These are phyloP conservation scores for Bradysia coprophila DNA, from an alignment of 1,140 invertebrate genomes.

Conservation along the genomic window DNA sequence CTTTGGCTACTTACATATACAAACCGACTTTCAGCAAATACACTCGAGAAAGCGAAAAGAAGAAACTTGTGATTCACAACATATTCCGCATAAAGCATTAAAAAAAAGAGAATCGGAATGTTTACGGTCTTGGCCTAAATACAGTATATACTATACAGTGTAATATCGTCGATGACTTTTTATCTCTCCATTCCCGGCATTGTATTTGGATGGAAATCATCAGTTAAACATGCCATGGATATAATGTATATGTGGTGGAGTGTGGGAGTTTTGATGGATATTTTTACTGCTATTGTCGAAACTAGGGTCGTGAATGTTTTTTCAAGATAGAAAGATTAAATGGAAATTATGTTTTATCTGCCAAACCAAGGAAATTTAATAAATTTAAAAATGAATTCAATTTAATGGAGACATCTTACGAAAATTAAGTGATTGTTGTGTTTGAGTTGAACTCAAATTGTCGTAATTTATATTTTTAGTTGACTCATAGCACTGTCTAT, in stretches of 20 bases:
- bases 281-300: background rate
- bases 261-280: background rate
- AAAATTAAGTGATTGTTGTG: background rate
- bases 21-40: too few species aligned
- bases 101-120: background rate
- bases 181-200: background rate
- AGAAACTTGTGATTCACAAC: background rate
- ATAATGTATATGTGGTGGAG: too few species aligned
- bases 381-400: too few species aligned
- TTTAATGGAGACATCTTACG: background rate
- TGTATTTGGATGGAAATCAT: too few species aligned
- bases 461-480: too few species aligned
- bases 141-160: too few species aligned
- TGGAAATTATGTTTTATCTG: background rate
- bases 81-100: too few species aligned
- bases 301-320: background rate
- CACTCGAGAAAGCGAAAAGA: background rate
- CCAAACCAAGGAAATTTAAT: background rate
- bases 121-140: background rate
- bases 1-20: background rate
- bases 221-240: too few species aligned
- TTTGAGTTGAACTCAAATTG: too few species aligned
- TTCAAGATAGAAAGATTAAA: background rate
- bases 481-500: too few species aligned
- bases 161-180: background rate